Percentiles rank a stretch among this genome's conserved stretches.
phyloP scores from a whole-genome alignment of 2,113 vertebrate genomes.

The Stegostoma tigrinum region DNA sequence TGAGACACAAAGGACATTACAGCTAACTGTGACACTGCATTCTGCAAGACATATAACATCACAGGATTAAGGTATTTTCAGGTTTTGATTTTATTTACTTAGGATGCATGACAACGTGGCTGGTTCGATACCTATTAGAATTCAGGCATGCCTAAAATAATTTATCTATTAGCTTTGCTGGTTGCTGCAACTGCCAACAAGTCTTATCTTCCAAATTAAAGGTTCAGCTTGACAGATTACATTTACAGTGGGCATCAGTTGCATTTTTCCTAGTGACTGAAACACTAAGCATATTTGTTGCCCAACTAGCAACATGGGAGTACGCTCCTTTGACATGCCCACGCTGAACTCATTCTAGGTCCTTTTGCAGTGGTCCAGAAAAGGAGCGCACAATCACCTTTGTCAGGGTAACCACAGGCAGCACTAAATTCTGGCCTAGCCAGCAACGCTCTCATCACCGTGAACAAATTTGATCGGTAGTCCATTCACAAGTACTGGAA shows the following conservation, averaged over 20 bases:
- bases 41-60: background rate
- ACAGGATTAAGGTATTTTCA: background rate
- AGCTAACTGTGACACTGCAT: slow-evolving; percentile 1
- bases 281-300: background rate
- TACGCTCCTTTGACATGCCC: background rate
- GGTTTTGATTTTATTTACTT: background rate
- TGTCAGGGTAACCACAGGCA: too few species aligned
- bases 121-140: background rate
- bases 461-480: too few species aligned
- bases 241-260: background rate
- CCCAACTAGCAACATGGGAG: background rate
- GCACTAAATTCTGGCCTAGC: too few species aligned
- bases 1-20: background rate
- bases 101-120: background rate
- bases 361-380: background rate
- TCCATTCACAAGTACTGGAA: background rate
- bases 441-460: too few species aligned
- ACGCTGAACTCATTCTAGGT: background rate
- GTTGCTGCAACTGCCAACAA: background rate
- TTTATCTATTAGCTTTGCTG: background rate
- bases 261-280: background rate
- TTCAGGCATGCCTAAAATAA: background rate
- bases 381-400: too few species aligned
- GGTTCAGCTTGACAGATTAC: background rate
- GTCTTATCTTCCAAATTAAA: background rate